Percentiles rank a stretch among this genome's conserved stretches.
Conservation (phyloP, 2,888 invertebrate genomes). For the Pseudococcus viburni region DNA sequence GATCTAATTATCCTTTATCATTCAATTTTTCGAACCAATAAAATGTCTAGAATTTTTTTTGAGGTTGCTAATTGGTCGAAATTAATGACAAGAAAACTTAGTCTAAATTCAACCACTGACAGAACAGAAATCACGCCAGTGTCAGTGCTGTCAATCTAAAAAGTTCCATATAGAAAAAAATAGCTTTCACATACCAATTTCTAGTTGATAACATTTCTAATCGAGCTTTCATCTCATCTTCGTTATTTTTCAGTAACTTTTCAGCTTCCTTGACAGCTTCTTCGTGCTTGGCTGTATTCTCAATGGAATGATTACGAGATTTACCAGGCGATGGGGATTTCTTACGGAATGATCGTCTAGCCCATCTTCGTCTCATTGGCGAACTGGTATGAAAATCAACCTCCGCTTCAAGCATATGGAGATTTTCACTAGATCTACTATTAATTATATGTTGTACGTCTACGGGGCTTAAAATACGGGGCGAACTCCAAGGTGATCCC, state of each 20-base stretch:
- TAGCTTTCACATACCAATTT: slow-evolving; percentile 36
- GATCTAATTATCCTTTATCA: neutral
- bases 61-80: neutral
- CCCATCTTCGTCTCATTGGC: slow-evolving; percentile 71
- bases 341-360: slow-evolving; percentile 70
- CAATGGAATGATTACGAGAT: slow-evolving; percentile 54
- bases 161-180: neutral
- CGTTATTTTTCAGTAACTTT: slow-evolving; percentile 58
- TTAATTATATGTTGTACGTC: slow-evolving; percentile 72
- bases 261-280: slow-evolving; percentile 63
- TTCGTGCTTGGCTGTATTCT: slow-evolving; percentile 46
- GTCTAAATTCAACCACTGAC: too few species aligned
- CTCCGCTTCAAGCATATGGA: slow-evolving; percentile 70
- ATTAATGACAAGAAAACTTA: neutral
- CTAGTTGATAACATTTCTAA: slow-evolving; percentile 58
- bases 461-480: slow-evolving; percentile 73
- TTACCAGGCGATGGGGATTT: slow-evolving; percentile 67
- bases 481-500: slow-evolving; percentile 74
- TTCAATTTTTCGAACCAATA: neutral
- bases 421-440: slow-evolving; percentile 73
- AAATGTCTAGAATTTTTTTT: too few species aligned
- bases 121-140: neutral
- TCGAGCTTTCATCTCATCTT: slow-evolving; percentile 55
- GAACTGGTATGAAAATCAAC: slow-evolving; percentile 70
- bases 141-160: neutral